These are phyloP conservation scores for Ditula angustiorana DNA, from an alignment of 2,888 invertebrate species.

Conservation along the genomic window DNA sequence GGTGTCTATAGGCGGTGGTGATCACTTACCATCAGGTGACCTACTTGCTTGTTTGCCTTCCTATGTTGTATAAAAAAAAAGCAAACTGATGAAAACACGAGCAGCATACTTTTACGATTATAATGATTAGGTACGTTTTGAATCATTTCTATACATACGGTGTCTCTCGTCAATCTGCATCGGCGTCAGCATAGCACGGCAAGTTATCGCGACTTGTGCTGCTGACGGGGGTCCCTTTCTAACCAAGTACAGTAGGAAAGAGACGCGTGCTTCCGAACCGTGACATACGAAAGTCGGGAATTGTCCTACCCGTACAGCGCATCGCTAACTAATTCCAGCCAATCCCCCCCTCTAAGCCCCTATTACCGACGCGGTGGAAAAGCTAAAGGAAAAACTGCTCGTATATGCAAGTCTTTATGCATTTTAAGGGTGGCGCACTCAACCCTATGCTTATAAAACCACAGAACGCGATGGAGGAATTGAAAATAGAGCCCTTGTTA, in stretches of 20 bases:
- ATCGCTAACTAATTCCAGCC: slow-evolving; percentile 37
- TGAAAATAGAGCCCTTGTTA: slow-evolving; percentile 84
- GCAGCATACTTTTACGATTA: too few species aligned
- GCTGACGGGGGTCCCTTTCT: neutral
- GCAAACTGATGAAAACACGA: too few species aligned
- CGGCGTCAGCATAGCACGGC: too few species aligned
- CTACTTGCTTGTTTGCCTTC: too few species aligned
- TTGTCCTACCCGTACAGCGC: slow-evolving; percentile 19
- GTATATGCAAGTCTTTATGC: slow-evolving; percentile 68
- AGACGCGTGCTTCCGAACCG: neutral
- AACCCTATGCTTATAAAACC: slow-evolving; percentile 64
- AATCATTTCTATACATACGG: neutral
- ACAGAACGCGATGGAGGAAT: slow-evolving; percentile 72
- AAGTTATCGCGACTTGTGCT: too few species aligned
- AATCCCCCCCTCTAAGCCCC: slow-evolving; percentile 35
- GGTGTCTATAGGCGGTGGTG: too few species aligned
- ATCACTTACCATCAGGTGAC: too few species aligned
- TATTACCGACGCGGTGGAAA: slow-evolving; percentile 51
- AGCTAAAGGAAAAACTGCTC: slow-evolving; percentile 61
- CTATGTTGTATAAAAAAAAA: too few species aligned
- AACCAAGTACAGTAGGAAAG: neutral
- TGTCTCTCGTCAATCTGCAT: neutral
- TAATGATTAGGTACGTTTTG: too few species aligned
- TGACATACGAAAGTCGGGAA: slow-evolving; percentile 9
- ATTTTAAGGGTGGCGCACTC: slow-evolving; percentile 61